Conservation (phyloP, 2,113 vertebrate genomes). For the Noturus placidus region DNA sequence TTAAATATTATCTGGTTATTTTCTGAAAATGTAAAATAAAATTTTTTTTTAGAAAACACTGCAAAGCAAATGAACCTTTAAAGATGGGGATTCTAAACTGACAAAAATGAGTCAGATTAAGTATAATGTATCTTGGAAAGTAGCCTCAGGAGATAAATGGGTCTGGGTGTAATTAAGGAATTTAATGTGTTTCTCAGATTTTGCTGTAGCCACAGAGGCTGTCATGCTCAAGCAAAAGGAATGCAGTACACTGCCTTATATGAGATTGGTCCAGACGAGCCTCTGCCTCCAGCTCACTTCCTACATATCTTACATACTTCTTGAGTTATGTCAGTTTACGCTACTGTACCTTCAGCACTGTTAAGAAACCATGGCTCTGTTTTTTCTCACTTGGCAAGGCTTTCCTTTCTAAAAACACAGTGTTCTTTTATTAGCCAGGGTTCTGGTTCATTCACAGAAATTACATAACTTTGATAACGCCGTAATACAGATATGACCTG, state of each 20-base stretch:
- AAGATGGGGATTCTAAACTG: background rate
- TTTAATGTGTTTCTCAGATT: constrained; percentile 5
- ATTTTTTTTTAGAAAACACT: too few relatives aligned
- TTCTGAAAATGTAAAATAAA: background rate
- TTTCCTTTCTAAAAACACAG: constrained; percentile 32
- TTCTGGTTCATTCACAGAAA: constrained; percentile 36
- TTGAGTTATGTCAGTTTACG: constrained; percentile 52
- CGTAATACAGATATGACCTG: constrained; percentile 36
- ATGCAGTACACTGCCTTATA: constrained; percentile 33
- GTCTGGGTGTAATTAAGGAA: background rate
- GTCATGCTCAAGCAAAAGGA: background rate
- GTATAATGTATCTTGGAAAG: background rate
- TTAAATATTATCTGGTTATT: background rate
- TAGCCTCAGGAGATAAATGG: background rate
- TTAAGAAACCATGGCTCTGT: background rate
- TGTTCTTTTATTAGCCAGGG: background rate
- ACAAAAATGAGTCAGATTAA: background rate
- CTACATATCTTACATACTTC: constrained; percentile 46
- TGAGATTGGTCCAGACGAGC: constrained; percentile 29
- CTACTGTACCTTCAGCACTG: constrained; percentile 30
- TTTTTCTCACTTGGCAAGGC: constrained; percentile 36
- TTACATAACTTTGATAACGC: constrained; percentile 24
- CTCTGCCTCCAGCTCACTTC: constrained; percentile 16
- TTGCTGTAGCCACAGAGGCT: background rate
- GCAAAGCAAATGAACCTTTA: background rate